phyloP scores from a whole-genome alignment of 1,140 invertebrate species.

The Sinella curviseta region DNA sequence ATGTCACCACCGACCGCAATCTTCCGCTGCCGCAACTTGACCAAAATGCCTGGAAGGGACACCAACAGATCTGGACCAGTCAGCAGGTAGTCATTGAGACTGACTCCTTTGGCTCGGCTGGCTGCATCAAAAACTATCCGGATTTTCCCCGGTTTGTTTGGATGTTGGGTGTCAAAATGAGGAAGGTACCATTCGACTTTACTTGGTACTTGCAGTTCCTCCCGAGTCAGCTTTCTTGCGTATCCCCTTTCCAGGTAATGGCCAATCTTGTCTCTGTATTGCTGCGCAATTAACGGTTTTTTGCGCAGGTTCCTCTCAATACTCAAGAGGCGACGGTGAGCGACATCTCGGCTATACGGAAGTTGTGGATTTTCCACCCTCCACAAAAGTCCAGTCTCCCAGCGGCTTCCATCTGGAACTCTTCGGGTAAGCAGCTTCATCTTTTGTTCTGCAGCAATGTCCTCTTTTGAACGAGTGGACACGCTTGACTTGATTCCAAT shows the following conservation, averaged over 20 bases:
- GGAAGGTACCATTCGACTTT: not conserved
- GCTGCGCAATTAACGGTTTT: not conserved
- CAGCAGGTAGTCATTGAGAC: conserved; percentile 6
- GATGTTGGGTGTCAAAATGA: not conserved
- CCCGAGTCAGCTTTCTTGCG: not conserved
- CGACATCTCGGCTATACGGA: not conserved
- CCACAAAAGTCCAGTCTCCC: conserved; percentile 8
- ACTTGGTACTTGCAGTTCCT: not conserved
- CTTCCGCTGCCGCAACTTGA: conserved; percentile 26
- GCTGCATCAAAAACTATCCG: conserved; percentile 6
- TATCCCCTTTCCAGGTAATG: conserved; percentile 12
- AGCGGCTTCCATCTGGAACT: not conserved
- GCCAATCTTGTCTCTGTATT: not conserved
- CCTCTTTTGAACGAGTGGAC: not conserved
- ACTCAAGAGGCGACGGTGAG: not conserved
- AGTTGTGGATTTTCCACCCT: not conserved
- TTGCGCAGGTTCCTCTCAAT: not conserved
- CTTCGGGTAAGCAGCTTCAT: not conserved
- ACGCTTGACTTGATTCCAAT: not conserved
- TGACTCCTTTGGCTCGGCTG: not conserved
- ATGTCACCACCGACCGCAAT: conserved; percentile 35
- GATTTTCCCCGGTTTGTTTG: not conserved
- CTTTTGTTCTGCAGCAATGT: not conserved
- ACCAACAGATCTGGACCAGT: conserved; percentile 32
- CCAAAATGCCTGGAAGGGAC: conserved; percentile 18